phyloP scores from a whole-genome alignment of 2,888 invertebrate species.

The Oeneis ivallda region DNA sequence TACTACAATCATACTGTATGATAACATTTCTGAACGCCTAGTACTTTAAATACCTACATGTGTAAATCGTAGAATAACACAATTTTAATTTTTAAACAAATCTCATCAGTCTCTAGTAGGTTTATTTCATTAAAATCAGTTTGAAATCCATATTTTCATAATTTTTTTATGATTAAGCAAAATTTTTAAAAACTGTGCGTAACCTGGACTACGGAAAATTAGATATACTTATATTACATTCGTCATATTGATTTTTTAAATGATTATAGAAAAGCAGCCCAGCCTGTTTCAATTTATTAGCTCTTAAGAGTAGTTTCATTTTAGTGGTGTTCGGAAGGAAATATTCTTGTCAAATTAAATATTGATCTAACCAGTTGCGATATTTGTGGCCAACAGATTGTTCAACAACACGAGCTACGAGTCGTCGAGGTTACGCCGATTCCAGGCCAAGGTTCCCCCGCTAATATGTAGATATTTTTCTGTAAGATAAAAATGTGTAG shows the following conservation, averaged over 20 bases:
- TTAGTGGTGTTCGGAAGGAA: conserved; percentile 38
- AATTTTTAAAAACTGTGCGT: too few relatives aligned
- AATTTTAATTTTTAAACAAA: background rate
- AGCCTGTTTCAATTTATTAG: background rate
- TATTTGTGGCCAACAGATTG: conserved; percentile 71
- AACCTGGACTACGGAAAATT: too few relatives aligned
- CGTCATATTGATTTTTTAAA: too few relatives aligned
- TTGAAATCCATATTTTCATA: too few relatives aligned
- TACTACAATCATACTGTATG: conserved; percentile 27
- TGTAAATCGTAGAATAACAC: too few relatives aligned
- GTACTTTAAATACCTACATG: conserved; percentile 47
- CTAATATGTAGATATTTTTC: conserved; percentile 70
- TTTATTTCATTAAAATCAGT: too few relatives aligned
- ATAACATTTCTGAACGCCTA: conserved; percentile 57
- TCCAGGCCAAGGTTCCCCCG: conserved; percentile 75
- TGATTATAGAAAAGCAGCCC: too few relatives aligned
- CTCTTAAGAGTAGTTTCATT: background rate
- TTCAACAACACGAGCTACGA: conserved; percentile 59
- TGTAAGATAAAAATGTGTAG: conserved; percentile 57
- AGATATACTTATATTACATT: too few relatives aligned
- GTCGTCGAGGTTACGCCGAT: conserved; percentile 65
- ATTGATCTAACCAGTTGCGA: conserved; percentile 62
- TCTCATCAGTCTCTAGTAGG: too few relatives aligned
- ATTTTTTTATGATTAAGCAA: too few relatives aligned
- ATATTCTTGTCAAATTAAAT: conserved; percentile 39